Conservation (phyloP, 2,113 vertebrate species). For the Thymallus thymallus region DNA sequence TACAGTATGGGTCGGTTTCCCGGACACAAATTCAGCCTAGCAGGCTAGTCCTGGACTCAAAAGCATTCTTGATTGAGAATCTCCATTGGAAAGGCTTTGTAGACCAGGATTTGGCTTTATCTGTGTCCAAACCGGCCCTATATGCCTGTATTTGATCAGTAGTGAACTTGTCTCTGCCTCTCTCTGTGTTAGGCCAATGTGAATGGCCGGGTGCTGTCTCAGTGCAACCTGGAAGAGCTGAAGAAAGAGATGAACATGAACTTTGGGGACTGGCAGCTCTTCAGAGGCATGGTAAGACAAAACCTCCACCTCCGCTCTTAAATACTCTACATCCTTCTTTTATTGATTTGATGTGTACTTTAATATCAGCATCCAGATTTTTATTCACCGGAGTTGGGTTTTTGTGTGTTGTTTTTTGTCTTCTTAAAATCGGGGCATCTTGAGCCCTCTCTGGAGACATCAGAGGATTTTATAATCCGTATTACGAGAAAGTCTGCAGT, state of each 20-base stretch:
- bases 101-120: no score
- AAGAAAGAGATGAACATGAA: conserved; percentile 99
- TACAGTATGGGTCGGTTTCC: no score
- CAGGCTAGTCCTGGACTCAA: no score
- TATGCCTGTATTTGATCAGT: background rate
- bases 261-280: conserved; percentile 99
- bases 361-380: background rate
- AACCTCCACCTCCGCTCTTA: background rate
- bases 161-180: background rate
- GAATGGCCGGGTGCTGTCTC: conserved; percentile 91
- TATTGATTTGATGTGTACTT: background rate
- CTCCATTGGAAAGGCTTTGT: no score
- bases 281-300: conserved; percentile 85
- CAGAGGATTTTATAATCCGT: conserved; percentile 59
- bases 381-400: background rate
- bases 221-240: conserved; percentile 94
- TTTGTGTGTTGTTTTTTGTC: background rate
- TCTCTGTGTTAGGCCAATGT: conserved; percentile 85
- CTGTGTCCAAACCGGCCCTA: no score
- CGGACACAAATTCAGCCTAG: no score
- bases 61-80: no score
- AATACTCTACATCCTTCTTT: background rate
- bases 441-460: conserved; percentile 28
- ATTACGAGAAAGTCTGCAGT: conserved; percentile 55
- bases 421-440: conserved; percentile 17